Conservation (phyloP, 2,888 invertebrate genomes). For the Alcis repandata region DNA sequence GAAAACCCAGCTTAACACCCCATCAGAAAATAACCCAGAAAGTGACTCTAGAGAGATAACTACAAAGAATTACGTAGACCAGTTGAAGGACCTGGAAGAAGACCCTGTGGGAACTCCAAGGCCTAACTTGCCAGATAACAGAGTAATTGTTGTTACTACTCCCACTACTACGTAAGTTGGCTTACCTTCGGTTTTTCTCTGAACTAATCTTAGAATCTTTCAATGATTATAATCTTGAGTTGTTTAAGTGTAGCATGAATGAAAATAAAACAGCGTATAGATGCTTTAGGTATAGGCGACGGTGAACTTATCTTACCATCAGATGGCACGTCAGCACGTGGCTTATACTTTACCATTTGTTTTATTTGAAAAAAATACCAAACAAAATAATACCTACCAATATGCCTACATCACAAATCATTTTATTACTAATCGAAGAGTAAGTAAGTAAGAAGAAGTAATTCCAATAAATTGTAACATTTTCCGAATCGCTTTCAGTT, state of each 20-base stretch:
- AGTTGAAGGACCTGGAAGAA: constrained; percentile 74
- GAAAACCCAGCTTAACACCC: constrained; percentile 58
- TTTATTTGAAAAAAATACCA: no score
- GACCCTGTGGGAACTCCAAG: constrained; percentile 74
- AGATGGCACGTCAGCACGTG: no score
- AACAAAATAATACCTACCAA: no score
- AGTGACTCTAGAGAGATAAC: constrained; percentile 45
- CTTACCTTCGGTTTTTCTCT: no score
- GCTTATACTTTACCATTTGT: no score
- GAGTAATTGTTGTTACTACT: constrained; percentile 70
- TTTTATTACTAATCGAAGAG: not conserved
- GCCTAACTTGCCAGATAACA: constrained; percentile 68
- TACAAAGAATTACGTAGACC: constrained; percentile 63
- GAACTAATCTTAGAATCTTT: no score
- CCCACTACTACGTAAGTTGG: constrained; percentile 56
- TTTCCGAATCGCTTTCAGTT: constrained; percentile 2
- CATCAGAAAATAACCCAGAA: constrained; percentile 46
- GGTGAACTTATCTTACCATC: no score
- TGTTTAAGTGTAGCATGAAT: no score
- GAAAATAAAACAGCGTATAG: no score
- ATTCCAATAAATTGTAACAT: constrained; percentile 12
- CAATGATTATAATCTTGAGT: no score
- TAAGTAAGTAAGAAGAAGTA: no score
- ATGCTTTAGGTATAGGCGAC: no score
- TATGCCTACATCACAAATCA: not conserved